Evolutionary conservation across 2,113 vertebrate genomes (phyloP), one percentile per base, ranked within the genome.

Genomic region (Hippotragus niger): DNA sequence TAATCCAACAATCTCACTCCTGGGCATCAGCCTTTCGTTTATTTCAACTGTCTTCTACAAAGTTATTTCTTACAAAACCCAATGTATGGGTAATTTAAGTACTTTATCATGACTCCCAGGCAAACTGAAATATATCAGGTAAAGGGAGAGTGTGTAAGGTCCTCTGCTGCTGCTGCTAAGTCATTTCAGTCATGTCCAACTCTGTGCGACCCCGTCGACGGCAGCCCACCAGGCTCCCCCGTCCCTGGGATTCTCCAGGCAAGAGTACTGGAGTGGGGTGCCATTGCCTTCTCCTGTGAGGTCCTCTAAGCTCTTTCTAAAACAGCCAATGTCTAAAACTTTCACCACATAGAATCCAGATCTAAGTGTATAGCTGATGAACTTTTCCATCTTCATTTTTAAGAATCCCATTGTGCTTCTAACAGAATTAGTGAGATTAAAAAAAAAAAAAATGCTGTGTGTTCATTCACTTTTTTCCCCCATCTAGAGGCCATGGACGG

Each of bases 61-160:
- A 95, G 64, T 90, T 88, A 87, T 52, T 36, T 47, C 40, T 97
- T 95, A 81, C 23, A 78, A 62, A 97, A 36, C 43, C 31, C 16
- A 17, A 9, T 14, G 60, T 96, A 76, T 43, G 57, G 71, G 85
- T 57, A 74, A 82, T 47, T 67, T 58, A 88, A 92, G 36, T 58
- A 57, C 57, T 55, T 93, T 91, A 29, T 57, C 3, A 43, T 82
- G 7, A 2, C 40, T 82, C 78, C 12, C 43, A 31, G 25, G 76
- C 47, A 90, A 92, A 78, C 19, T 43, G n/a, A 94, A 97, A 80
- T 40, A 5, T 3, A 85, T 76, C 50, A 62, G 29, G 55, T 47
- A 82, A 84, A 52, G 17, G 12, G n/a, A 55, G 23, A 4, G 40
- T 2, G 3, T 10, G 1, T 55, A 67, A 33, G 55, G 31, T 19